These are phyloP conservation scores for Prochilodus magdalenae DNA, from an alignment of 2,113 vertebrate species.

Conservation along the genomic window DNA sequence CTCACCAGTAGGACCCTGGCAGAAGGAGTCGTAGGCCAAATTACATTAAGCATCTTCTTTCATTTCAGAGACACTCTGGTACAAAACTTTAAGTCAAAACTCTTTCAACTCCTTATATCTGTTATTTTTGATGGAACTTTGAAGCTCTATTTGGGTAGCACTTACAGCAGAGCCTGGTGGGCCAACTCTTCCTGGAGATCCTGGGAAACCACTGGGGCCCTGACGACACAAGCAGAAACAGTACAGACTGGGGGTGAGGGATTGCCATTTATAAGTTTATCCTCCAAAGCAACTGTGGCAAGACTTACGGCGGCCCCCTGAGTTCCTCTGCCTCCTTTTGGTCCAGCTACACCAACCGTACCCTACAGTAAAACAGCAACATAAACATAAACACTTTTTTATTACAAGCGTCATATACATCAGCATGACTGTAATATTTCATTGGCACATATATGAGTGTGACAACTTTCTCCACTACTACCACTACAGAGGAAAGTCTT, in stretches of 20 bases:
- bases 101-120: neutral
- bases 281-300: neutral
- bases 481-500: too few relatives aligned
- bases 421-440: too few relatives aligned
- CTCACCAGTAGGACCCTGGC: conserved; percentile 87
- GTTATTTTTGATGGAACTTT: neutral
- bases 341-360: conserved; percentile 87
- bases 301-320: conserved; percentile 90
- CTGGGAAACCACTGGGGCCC: conserved; percentile 96
- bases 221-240: conserved; percentile 17
- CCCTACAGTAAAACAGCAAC: conserved; percentile 79
- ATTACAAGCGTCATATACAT: neutral
- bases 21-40: neutral
- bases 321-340: conserved; percentile 95
- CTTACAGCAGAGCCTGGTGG: conserved; percentile 88
- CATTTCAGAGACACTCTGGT: neutral
- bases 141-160: conserved; percentile 49
- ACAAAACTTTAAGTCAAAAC: neutral
- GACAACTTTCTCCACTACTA: too few relatives aligned
- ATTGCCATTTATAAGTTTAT: neutral
- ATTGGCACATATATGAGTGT: too few relatives aligned
- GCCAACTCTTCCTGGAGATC: conserved; percentile 92
- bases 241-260: neutral
- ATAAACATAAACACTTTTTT: neutral
- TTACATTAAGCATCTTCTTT: neutral